These are phyloP conservation scores for Mythimna loreyi DNA, from an alignment of 2,888 invertebrate genomes.

Conservation along the genomic window DNA sequence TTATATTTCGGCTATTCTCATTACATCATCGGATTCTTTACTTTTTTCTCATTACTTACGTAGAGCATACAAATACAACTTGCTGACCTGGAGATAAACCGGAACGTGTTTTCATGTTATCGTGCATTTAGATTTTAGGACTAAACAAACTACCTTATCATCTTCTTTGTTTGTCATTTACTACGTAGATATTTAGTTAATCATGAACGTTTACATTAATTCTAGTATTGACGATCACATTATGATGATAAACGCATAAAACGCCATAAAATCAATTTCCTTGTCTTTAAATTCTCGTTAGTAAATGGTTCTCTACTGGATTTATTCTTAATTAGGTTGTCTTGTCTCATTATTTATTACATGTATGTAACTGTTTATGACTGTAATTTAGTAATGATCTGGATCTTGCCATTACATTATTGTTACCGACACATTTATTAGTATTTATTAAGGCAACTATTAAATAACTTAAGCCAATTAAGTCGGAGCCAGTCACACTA, in stretches of 20 bases:
- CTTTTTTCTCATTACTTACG: slow-evolving; percentile 27
- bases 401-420: slow-evolving; percentile 20
- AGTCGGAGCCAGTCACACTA: slow-evolving; percentile 12
- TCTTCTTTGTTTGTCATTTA: slow-evolving; percentile 35
- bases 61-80: slow-evolving; percentile 15
- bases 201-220: slow-evolving; percentile 31
- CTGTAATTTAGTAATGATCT: slow-evolving; percentile 27
- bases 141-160: slow-evolving; percentile 52
- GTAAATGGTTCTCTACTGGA: slow-evolving; percentile 6
- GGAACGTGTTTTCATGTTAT: slow-evolving; percentile 44
- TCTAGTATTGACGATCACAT: slow-evolving; percentile 38
- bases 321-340: slow-evolving; percentile 23
- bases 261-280: slow-evolving; percentile 35
- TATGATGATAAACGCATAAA: slow-evolving; percentile 38
- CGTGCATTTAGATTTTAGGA: slow-evolving; percentile 50
- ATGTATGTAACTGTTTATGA: slow-evolving; percentile 11
- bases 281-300: slow-evolving; percentile 36
- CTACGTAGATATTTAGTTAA: slow-evolving; percentile 32
- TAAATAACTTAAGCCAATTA: slow-evolving; percentile 26
- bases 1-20: slow-evolving; percentile 29
- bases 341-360: slow-evolving; percentile 30
- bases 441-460: slow-evolving; percentile 21
- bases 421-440: slow-evolving; percentile 30
- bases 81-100: slow-evolving; percentile 42
- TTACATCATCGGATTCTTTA: slow-evolving; percentile 41